phyloP scores from a whole-genome alignment of 2,113 vertebrate species.

The Callaeas wilsoni region DNA sequence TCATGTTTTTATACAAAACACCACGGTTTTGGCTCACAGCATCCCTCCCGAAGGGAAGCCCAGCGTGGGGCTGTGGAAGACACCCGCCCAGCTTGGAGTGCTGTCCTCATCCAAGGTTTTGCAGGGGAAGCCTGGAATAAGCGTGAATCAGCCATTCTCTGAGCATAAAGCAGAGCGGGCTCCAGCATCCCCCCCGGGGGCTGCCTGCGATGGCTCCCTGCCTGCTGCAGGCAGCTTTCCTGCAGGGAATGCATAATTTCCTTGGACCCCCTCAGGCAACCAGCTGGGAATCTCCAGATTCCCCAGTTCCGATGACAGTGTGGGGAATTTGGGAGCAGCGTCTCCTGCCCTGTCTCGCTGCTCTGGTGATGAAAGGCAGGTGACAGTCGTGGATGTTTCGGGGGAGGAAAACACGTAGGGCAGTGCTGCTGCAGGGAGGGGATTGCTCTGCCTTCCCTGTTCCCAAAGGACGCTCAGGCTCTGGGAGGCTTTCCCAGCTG shows the following conservation, averaged over 20 bases:
- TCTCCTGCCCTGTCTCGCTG: neutral
- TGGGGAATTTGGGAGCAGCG: neutral
- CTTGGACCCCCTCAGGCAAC: neutral
- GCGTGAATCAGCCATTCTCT: conserved; percentile 27
- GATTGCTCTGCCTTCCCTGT: neutral
- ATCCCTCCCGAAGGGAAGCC: neutral
- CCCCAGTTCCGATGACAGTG: neutral
- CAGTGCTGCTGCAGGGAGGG: neutral
- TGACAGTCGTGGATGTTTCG: fast-evolving
- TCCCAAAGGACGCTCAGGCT: neutral
- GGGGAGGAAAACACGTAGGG: neutral
- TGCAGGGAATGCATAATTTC: neutral
- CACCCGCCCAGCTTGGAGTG: conserved; percentile 9
- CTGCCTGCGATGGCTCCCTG: neutral
- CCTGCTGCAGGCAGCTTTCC: neutral
- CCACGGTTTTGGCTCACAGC: neutral
- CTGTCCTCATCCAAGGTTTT: conserved; percentile 28
- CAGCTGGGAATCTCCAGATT: neutral
- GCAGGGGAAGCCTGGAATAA: conserved; percentile 3
- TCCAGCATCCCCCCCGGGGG: neutral
- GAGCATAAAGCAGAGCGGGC: neutral
- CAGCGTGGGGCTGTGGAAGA: neutral
- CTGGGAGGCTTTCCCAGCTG: neutral
- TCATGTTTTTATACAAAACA: neutral
- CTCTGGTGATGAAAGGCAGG: neutral